Evolutionary conservation across 2,888 invertebrate species (phyloP).

Genomic region (Apantesis nais): DNA sequence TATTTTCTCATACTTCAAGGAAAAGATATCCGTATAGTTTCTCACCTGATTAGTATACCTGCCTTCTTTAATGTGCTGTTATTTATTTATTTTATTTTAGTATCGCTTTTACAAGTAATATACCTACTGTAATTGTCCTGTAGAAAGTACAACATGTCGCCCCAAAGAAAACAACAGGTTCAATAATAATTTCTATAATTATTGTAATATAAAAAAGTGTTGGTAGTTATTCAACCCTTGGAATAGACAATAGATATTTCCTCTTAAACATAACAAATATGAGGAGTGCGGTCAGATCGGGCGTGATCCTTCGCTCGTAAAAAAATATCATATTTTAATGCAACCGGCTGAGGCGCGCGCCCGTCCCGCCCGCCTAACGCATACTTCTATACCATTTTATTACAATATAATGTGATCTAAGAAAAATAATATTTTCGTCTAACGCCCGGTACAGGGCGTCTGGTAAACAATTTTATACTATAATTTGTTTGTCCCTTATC

Average conservation of each 20-base stretch:
- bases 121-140: not conserved
- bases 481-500: slow-evolving; percentile 80
- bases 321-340: slow-evolving; percentile 77
- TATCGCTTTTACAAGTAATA: not conserved
- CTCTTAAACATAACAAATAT: slow-evolving; percentile 85
- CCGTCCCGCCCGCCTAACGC: slow-evolving; percentile 48
- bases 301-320: slow-evolving; percentile 67
- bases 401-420: slow-evolving; percentile 86
- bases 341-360: slow-evolving; percentile 51
- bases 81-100: too few species aligned
- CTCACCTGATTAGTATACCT: too few species aligned
- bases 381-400: slow-evolving; percentile 78
- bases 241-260: slow-evolving; percentile 86
- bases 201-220: slow-evolving; percentile 87
- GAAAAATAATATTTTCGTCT: slow-evolving; percentile 86
- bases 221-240: slow-evolving; percentile 82
- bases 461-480: slow-evolving; percentile 84
- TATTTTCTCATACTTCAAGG: too few species aligned
- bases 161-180: slow-evolving; percentile 64
- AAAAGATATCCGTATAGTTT: too few species aligned
- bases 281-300: slow-evolving; percentile 51
- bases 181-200: slow-evolving; percentile 87
- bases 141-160: not conserved
- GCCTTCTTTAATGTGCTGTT: too few species aligned
- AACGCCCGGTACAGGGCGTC: slow-evolving; percentile 73